phyloP scores from a whole-genome alignment of 2,888 invertebrate genomes.

The Spodoptera picta region DNA sequence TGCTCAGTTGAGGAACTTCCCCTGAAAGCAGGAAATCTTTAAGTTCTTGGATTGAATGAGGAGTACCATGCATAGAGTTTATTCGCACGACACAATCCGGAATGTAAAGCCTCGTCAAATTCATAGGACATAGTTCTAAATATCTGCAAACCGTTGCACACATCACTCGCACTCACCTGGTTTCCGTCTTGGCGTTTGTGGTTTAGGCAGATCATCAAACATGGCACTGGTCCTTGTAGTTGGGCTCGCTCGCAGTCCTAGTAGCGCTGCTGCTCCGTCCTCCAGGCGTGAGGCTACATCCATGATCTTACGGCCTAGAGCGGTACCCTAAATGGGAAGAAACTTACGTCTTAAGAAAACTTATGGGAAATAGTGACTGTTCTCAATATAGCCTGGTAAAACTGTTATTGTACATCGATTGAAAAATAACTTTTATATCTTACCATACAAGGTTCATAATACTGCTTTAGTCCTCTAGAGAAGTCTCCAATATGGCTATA shows the following conservation, averaged over 20 bases:
- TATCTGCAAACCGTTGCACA: background rate
- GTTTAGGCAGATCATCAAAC: conserved; percentile 58
- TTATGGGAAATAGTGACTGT: too few species aligned
- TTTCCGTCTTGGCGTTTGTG: conserved; percentile 55
- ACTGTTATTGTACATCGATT: too few species aligned
- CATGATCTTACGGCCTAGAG: conserved; percentile 58
- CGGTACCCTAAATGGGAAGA: conserved; percentile 57
- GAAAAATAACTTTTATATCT: conserved; percentile 45
- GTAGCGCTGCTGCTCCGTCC: conserved; percentile 61
- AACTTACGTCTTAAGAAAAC: too few species aligned
- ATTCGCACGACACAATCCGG: too few species aligned
- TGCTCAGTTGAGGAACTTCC: conserved; percentile 66
- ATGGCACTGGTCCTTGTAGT: conserved; percentile 52
- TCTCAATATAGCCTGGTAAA: too few species aligned
- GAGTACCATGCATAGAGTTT: too few species aligned
- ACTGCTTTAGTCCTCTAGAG: conserved; percentile 88
- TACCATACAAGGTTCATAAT: conserved; percentile 90
- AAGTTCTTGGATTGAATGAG: too few species aligned
- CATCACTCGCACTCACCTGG: conserved; percentile 47
- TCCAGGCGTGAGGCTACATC: conserved; percentile 61
- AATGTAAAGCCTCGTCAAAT: too few species aligned
- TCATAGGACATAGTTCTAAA: too few species aligned
- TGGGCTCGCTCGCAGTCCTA: conserved; percentile 64
- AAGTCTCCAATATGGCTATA: conserved; percentile 91
- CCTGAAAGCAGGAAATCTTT: conserved; percentile 52